A percentile compares a stretch with the other conserved stretches of the same genome.
Evolutionary conservation across 2,113 vertebrate genomes (phyloP).

Genomic region (Protobothrops mucrosquamatus): DNA sequence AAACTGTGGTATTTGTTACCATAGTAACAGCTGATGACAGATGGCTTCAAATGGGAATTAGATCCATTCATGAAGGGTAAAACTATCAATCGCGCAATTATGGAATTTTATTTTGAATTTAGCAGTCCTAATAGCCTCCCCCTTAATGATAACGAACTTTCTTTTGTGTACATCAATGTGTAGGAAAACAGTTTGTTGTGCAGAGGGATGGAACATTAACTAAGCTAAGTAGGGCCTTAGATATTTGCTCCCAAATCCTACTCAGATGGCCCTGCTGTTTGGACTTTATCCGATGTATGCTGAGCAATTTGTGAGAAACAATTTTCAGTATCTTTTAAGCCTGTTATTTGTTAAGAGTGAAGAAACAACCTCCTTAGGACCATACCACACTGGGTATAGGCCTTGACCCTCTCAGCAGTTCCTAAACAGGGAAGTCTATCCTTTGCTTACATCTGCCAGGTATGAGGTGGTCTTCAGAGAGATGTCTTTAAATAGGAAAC

Average conservation of each 20-base stretch:
- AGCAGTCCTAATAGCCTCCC: not conserved
- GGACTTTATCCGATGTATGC: not conserved
- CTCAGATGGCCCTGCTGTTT: not conserved
- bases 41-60: not conserved
- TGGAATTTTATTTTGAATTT: not conserved
- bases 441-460: not conserved
- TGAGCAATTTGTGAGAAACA: not conserved
- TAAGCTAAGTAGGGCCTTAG: not conserved
- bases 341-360: not conserved
- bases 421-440: not conserved
- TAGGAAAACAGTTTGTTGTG: not conserved
- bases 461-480: not conserved
- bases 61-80: not conserved
- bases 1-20: not conserved
- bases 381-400: not conserved
- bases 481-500: slow-evolving; percentile 20
- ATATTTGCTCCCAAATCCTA: not conserved
- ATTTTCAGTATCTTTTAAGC: not conserved
- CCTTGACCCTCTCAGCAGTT: not conserved
- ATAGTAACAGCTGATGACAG: not conserved
- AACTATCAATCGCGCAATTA: not conserved
- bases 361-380: not conserved
- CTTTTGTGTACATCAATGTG: not conserved
- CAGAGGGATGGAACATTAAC: not conserved
- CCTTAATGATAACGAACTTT: not conserved